A percentile compares a stretch with the other conserved stretches of the same genome.
These are phyloP conservation scores for Vandiemenella viatica DNA, from an alignment of 2,888 invertebrate genomes.

Conservation along the genomic window DNA sequence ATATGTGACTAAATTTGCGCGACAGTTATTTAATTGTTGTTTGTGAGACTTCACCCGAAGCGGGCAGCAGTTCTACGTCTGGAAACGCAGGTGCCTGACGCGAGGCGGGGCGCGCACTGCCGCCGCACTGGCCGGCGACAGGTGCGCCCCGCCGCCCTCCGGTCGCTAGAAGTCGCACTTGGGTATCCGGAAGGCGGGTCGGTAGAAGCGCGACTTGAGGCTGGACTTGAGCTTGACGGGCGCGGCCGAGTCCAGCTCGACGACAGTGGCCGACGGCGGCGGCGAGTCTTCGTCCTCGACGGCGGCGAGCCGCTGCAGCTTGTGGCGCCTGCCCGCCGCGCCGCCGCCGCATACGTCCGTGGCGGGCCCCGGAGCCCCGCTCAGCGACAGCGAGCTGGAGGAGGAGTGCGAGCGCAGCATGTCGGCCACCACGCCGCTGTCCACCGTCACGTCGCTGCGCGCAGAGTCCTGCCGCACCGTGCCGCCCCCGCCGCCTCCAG, in stretches of 20 bases:
- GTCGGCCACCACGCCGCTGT: slow-evolving; percentile 21
- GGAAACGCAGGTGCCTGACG: too few relatives aligned
- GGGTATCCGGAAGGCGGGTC: neutral
- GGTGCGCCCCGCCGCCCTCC: too few relatives aligned
- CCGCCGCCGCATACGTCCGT: neutral
- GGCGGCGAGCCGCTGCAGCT: slow-evolving; percentile 21
- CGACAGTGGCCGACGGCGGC: neutral
- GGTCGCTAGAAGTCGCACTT: neutral
- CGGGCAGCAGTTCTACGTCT: too few relatives aligned
- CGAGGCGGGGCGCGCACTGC: neutral
- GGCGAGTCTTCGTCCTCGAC: slow-evolving; percentile 19
- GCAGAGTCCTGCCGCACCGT: slow-evolving; percentile 21
- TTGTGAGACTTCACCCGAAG: too few relatives aligned
- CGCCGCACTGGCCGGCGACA: too few relatives aligned
- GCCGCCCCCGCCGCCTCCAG: slow-evolving; percentile 7
- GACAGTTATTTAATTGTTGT: too few relatives aligned
- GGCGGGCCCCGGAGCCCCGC: slow-evolving; percentile 3
- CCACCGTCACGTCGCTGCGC: slow-evolving; percentile 21
- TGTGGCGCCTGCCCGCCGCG: slow-evolving; percentile 16
- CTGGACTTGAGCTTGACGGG: neutral
- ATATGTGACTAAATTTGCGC: too few relatives aligned
- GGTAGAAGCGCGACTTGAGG: neutral
- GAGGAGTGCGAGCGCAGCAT: slow-evolving; percentile 5
- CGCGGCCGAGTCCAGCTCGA: neutral
- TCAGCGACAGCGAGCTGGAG: slow-evolving; percentile 7